These are phyloP conservation scores for Chiloscyllium plagiosum DNA, from an alignment of 2,113 vertebrate genomes.

Conservation along the genomic window DNA sequence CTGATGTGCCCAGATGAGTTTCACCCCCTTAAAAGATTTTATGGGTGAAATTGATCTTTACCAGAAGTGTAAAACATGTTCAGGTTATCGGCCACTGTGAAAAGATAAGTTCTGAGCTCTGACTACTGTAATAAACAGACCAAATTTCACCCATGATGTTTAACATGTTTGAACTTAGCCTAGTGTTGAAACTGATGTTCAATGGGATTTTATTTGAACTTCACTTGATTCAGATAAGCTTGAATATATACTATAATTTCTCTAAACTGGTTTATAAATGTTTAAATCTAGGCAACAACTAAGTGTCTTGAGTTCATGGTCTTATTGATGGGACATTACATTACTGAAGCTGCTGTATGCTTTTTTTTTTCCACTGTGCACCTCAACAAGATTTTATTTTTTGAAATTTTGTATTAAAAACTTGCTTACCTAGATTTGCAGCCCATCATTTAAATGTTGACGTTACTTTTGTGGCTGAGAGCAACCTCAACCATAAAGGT, in stretches of 20 bases:
- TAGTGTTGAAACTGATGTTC: background rate
- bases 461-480: background rate
- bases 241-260: slow-evolving; percentile 5
- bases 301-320: slow-evolving; percentile 27
- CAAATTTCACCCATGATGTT: background rate
- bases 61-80: background rate
- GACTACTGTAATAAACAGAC: background rate
- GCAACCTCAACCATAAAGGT: slow-evolving; percentile 15
- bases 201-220: background rate
- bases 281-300: slow-evolving; percentile 21
- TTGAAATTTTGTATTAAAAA: slow-evolving; percentile 36
- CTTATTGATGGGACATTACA: slow-evolving; percentile 30
- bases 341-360: slow-evolving; percentile 36
- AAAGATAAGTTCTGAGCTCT: background rate
- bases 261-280: slow-evolving; percentile 4
- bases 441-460: slow-evolving; percentile 35
- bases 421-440: slow-evolving; percentile 30
- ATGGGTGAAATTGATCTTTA: background rate
- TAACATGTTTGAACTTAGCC: background rate
- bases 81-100: background rate
- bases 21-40: background rate
- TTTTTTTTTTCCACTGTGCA: slow-evolving; percentile 29
- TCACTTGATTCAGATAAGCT: background rate
- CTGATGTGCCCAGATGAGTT: background rate
- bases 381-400: slow-evolving; percentile 38